Percentiles rank a stretch among this genome's conserved stretches.
Evolutionary conservation across 2,888 invertebrate genomes (phyloP).

Genomic region (Tetanocera ferruginea): DNA sequence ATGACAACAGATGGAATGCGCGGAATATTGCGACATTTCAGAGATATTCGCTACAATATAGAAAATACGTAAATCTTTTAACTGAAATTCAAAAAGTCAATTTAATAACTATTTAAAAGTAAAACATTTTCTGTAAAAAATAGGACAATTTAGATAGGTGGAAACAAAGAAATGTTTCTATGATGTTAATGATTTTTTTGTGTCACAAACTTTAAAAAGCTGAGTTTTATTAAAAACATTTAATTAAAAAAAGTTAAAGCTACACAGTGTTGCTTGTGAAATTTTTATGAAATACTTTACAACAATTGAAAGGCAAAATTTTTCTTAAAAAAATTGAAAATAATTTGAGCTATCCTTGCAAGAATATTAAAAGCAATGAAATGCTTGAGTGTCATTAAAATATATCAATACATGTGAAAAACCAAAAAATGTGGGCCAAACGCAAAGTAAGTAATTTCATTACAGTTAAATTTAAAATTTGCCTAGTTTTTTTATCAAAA

Average conservation of each 20-base stretch:
- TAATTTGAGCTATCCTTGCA: not conserved
- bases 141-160: too few relatives aligned
- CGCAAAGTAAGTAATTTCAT: slow-evolving; percentile 41
- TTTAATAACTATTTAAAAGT: not conserved
- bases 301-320: not conserved
- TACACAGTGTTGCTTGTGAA: too few relatives aligned
- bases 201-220: too few relatives aligned
- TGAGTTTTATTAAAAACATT: too few relatives aligned
- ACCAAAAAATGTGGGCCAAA: slow-evolving; percentile 44
- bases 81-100: slow-evolving; percentile 5
- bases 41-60: not conserved
- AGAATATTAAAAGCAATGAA: not conserved
- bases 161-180: too few relatives aligned
- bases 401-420: slow-evolving; percentile 3
- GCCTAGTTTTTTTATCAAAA: not conserved
- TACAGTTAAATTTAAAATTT: not conserved
- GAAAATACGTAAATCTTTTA: slow-evolving; percentile 26
- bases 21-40: slow-evolving; percentile 42
- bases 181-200: too few relatives aligned
- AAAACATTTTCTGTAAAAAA: not conserved
- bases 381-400: not conserved
- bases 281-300: too few relatives aligned
- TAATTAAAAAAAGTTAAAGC: too few relatives aligned
- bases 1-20: slow-evolving; percentile 56
- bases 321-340: not conserved